These are phyloP conservation scores for Redunca redunca DNA, from an alignment of 2,113 vertebrate species.

Conservation along the genomic window DNA sequence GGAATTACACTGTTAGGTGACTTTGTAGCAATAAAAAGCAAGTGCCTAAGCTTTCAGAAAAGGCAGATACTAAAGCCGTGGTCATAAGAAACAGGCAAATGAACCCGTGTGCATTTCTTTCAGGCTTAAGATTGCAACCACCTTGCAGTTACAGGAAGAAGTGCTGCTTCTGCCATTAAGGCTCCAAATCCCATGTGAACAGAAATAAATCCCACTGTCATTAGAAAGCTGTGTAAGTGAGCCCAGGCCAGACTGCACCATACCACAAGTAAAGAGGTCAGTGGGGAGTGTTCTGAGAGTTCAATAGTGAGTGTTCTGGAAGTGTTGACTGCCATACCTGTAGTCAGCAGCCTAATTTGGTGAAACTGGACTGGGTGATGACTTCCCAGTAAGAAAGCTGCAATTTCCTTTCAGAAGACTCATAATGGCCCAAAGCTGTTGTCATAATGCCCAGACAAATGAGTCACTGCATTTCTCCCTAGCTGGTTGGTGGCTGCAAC, in stretches of 20 bases:
- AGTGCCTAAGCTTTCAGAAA: background rate
- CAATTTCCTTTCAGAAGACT: background rate
- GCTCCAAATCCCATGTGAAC: background rate
- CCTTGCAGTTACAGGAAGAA: background rate
- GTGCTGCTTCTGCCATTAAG: background rate
- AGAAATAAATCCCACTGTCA: background rate
- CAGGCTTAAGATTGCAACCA: background rate
- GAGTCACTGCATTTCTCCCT: background rate
- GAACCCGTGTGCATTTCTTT: background rate
- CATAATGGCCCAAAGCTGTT: background rate
- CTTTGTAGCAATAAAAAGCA: background rate
- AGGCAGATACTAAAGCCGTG: background rate
- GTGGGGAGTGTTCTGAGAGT: background rate
- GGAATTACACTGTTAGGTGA: background rate
- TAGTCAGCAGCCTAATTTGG: background rate
- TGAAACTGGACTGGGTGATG: background rate
- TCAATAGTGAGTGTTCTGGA: background rate
- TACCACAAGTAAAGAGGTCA: background rate
- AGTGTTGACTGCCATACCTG: background rate
- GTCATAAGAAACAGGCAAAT: background rate
- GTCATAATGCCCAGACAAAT: background rate
- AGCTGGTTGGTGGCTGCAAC: background rate
- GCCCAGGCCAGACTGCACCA: background rate
- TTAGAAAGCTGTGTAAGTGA: background rate
- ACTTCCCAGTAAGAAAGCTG: background rate